These are phyloP conservation scores for Lithobates pipiens DNA, from an alignment of 2,797 vertebrate genomes.

Conservation along the genomic window DNA sequence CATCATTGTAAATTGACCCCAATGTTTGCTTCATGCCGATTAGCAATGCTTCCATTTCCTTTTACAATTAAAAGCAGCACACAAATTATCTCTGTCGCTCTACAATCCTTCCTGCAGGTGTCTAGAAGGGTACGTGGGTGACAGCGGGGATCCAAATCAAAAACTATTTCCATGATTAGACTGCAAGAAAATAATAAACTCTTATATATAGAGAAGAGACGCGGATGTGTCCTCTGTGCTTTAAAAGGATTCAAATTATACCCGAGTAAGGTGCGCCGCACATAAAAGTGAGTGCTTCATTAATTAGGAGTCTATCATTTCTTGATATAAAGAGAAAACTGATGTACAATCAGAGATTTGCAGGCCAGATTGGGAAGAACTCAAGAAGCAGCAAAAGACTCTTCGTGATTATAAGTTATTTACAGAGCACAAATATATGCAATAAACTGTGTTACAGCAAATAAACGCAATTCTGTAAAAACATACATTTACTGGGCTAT, in stretches of 20 bases:
- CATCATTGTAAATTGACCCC: too few relatives aligned
- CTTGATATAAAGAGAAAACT: not conserved
- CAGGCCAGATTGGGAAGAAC: not conserved
- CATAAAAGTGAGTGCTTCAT: not conserved
- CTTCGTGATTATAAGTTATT: not conserved
- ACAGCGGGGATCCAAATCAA: not conserved
- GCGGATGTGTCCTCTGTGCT: not conserved
- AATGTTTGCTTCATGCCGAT: too few relatives aligned
- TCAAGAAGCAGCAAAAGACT: not conserved
- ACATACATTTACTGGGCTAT: too few relatives aligned
- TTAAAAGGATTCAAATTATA: not conserved
- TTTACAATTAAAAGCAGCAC: too few relatives aligned
- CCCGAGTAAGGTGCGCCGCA: not conserved
- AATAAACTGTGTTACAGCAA: too few relatives aligned
- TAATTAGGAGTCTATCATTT: conserved; percentile 1
- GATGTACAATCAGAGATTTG: not conserved
- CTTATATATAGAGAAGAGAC: not conserved
- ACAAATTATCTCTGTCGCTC: not conserved
- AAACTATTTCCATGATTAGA: not conserved
- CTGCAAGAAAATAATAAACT: not conserved
- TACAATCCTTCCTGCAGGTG: not conserved
- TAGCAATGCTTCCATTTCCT: too few relatives aligned
- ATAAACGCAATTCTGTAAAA: too few relatives aligned
- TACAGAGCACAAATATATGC: not conserved
- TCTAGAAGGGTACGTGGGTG: not conserved